Evolutionary conservation across 2,888 invertebrate genomes (phyloP), one percentile per base, ranked within the genome.

Genomic region (Lathronympha strigana): DNA sequence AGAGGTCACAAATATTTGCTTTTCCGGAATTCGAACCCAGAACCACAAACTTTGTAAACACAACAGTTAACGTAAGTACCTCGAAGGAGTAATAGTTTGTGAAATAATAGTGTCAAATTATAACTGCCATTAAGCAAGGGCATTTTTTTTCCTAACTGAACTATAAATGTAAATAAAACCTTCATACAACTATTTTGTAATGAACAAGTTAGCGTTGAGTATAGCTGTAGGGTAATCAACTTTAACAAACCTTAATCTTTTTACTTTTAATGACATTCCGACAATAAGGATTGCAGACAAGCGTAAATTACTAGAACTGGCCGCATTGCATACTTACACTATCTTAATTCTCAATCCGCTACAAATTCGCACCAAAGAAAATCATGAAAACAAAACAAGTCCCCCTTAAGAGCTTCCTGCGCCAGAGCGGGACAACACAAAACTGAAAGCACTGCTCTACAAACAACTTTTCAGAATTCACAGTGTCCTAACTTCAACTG

Each of bases 391-490:
- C 86, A 86, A 86, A 88, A 86, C 84, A 86, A 85, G 77, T 78
- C 81, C 81, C 77, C 78, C 78, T 76, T 74, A 28, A 57, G 57
- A 76, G 80, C 82, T 76, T 78, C 75, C 78, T 76, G 77, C 75
- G 81, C 78, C 81, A 74, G 86, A 89, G 78, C 83, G 84, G 81
- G 87, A 88, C 79, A 73, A 81, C 85, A 87, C 87, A 83, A 84
- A 89, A 90, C 90, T 88, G 83, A 88, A 88, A 88, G 84, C 90
- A 90, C 90, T 86, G 80, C 68, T 74, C 75, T 74, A 75, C 67
- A 80, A 88, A 90, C 88, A 88, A 90, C 88, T 89, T 87, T 86
- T 83, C 83, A 83, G 80, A 80, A 82, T 79, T 79, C 80, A 80
- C 80, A 76, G 74, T 72, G 77, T 77, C 73, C 72, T 78, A 73